Conservation (phyloP, 2,888 invertebrate genomes). For the Nephrotoma appendiculata region DNA sequence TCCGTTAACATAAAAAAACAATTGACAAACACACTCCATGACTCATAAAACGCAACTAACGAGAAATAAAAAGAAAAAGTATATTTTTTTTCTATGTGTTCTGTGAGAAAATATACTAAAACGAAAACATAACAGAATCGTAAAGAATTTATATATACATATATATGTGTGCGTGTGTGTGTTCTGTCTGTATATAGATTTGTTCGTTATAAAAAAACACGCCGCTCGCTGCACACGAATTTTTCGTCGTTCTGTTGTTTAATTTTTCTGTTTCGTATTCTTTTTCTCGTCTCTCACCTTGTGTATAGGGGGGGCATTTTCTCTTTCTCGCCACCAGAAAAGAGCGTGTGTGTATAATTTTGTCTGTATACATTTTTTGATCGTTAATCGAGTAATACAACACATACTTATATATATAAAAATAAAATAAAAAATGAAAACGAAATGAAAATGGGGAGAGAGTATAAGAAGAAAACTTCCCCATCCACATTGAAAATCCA, state of each 20-base stretch:
- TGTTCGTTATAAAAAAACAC: background rate
- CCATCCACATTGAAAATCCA: background rate
- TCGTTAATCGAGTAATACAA: background rate
- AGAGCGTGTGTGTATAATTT: background rate
- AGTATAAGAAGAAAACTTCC: background rate
- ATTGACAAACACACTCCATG: conserved; percentile 1
- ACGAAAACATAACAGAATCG: background rate
- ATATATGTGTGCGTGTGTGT: no score
- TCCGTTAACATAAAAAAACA: background rate
- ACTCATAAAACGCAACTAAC: conserved; percentile 4
- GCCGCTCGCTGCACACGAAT: background rate
- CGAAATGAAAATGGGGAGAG: background rate
- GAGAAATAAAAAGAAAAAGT: background rate
- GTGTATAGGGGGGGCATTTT: background rate
- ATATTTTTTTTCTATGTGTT: background rate
- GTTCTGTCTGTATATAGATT: no score
- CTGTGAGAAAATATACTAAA: background rate
- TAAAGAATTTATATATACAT: background rate
- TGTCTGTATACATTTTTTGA: background rate
- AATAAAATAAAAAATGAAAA: background rate
- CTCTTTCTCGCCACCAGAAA: background rate
- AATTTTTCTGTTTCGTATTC: background rate
- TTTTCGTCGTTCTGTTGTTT: background rate
- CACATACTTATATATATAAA: background rate
- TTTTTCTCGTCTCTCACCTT: background rate